phyloP scores from a whole-genome alignment of 2,888 invertebrate genomes.

The Caenorhabditis sp. region DNA sequence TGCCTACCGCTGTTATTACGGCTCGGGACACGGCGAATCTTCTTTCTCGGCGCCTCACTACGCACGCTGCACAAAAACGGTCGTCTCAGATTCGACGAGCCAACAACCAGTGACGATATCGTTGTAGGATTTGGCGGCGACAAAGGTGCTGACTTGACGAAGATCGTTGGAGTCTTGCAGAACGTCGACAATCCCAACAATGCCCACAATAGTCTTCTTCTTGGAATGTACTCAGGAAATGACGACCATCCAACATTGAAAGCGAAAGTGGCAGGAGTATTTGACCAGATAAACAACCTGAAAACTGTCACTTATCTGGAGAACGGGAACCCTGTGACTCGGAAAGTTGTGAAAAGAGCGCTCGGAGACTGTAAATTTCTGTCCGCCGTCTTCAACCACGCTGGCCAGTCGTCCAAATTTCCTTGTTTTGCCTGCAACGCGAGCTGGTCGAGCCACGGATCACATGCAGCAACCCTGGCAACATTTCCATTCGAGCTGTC shows the following conservation, averaged over 20 bases:
- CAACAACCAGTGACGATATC: not conserved
- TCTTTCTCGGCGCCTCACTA: too few relatives aligned
- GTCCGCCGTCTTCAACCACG: not conserved
- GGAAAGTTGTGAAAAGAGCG: not conserved
- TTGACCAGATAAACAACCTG: not conserved
- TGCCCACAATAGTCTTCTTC: not conserved
- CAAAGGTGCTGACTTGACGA: not conserved
- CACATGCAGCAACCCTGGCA: not conserved
- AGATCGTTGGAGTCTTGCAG: not conserved
- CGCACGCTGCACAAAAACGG: too few relatives aligned
- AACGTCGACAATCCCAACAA: not conserved
- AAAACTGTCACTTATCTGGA: not conserved
- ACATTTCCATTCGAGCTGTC: not conserved
- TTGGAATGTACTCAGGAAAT: not conserved
- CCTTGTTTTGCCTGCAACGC: conserved; percentile 1
- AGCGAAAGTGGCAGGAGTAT: not conserved
- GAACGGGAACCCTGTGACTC: not conserved
- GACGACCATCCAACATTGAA: not conserved
- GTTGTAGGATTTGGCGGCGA: conserved; percentile 5
- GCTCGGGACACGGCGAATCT: not conserved
- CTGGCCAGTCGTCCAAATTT: not conserved
- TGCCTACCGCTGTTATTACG: too few relatives aligned
- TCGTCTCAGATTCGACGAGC: not conserved
- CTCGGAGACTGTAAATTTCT: conserved; percentile 11
- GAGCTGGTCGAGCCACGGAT: not conserved